A percentile compares a stretch with the other conserved stretches of the same genome.
Evolutionary conservation across 2,888 invertebrate genomes (phyloP).

Genomic region (Dryobota labecula): DNA sequence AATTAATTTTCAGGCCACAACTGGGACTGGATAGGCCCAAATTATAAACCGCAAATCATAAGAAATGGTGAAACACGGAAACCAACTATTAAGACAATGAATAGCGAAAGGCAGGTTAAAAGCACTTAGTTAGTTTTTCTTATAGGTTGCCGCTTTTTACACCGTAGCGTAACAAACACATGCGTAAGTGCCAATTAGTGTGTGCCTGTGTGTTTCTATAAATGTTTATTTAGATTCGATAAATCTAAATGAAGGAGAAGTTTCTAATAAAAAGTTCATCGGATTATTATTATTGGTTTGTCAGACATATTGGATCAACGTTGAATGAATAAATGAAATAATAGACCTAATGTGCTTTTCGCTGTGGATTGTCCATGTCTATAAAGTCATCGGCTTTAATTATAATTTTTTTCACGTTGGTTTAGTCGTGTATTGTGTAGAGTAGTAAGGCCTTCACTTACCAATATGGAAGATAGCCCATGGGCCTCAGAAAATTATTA

Average conservation of each 20-base stretch:
- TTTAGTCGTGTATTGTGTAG: conserved; percentile 20
- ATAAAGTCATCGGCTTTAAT: not conserved
- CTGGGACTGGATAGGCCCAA: conserved; percentile 72
- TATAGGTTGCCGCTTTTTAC: conserved; percentile 34
- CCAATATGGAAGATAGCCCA: not conserved
- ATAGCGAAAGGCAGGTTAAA: conserved; percentile 44
- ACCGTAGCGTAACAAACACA: conserved; percentile 52
- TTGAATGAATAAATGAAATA: not conserved
- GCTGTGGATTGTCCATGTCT: conserved; percentile 23
- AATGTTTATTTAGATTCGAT: not conserved
- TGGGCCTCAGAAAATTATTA: not conserved
- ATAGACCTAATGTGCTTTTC: not conserved
- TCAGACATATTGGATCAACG: conserved; percentile 1
- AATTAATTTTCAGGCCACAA: conserved; percentile 56
- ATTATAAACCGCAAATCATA: conserved; percentile 73
- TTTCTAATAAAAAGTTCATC: not conserved
- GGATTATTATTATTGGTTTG: conserved; percentile 2
- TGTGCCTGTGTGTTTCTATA: not conserved
- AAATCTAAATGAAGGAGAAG: conserved; percentile 5
- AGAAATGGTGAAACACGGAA: conserved; percentile 77
- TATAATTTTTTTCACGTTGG: conserved; percentile 18
- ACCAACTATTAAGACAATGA: conserved; percentile 70
- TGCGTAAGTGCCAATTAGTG: not conserved
- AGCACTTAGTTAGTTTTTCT: conserved; percentile 43
- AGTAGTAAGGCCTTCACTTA: conserved; percentile 13